These are phyloP conservation scores for Cladopsammia gracilis DNA, from an alignment of 64 coral and sea anemone species.

Conservation along the genomic window DNA sequence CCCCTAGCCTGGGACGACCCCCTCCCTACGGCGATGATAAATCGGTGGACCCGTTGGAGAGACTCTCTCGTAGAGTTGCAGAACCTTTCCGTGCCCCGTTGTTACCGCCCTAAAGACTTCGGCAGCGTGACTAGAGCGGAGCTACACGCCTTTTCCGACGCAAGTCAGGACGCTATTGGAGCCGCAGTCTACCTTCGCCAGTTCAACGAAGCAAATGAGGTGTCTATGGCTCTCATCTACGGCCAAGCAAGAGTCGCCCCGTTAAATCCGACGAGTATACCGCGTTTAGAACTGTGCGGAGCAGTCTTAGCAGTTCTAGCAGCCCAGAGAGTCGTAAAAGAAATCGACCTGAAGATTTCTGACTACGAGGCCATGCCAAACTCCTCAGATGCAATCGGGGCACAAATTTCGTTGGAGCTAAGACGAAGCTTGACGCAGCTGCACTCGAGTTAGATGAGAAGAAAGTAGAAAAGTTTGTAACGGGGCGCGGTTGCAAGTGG, in stretches of 20 bases:
- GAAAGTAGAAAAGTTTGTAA: conserved; percentile 30
- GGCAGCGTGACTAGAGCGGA: neutral
- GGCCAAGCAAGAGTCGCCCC: conserved; percentile 16
- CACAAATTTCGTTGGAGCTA: conserved; percentile 55
- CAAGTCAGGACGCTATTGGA: conserved; percentile 48
- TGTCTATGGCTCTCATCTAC: neutral
- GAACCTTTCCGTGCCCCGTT: conserved; percentile 28
- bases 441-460: conserved; percentile 13
- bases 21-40: conserved; percentile 17
- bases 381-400: conserved; percentile 37
- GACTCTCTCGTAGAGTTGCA: conserved; percentile 38
- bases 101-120: conserved; percentile 42
- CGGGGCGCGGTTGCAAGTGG: conserved; percentile 39
- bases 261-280: neutral
- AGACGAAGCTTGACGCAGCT: conserved; percentile 26
- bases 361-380: conserved; percentile 24
- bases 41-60: conserved; percentile 43
- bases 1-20: conserved; percentile 58
- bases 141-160: conserved; percentile 4
- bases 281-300: conserved; percentile 39
- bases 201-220: neutral
- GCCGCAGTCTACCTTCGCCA: conserved; percentile 4
- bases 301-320: conserved; percentile 43
- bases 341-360: conserved; percentile 27
- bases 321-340: conserved; percentile 12